Evolutionary conservation across 2,113 vertebrate genomes (phyloP), one percentile per base, ranked within the genome.

Genomic region (Toxotes chatareus): DNA sequence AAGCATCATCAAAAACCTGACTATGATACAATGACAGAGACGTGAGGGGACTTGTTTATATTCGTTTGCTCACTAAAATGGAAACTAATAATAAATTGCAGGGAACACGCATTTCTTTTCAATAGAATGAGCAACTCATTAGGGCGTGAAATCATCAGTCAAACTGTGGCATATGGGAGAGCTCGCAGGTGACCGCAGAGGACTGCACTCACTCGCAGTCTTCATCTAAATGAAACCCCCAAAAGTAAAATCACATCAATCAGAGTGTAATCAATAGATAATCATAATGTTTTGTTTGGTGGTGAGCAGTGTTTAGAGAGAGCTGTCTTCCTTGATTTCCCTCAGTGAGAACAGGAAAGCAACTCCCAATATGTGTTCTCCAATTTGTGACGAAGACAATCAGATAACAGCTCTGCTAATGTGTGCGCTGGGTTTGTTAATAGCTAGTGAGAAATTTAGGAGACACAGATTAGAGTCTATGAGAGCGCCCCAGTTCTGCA

Each of bases 41-140:
- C 85, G 87, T 80, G 78, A 90, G 66, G 36, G 59, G 16, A 16
- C 86, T 86, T 86, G 73, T 88, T 89, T 83, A 83, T 79, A 66
- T 73, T 90, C 23, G n/a, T 91, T 92, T 89, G 84, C 72, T 86
- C 80, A 83, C 42, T 62, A 85, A 85, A 89, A 87, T 84, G 67
- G 75, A 89, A 87, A 83, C 78, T 87, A 84, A 89, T 92, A 88
- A 90, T 88, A 88, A 87, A 90, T 83, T 67, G 61, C 56, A 59
- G 65, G 51, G 72, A 89, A 83, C 85, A 86, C 5, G 6, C 69
- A 62, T 92, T 83, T 77, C 53, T 90, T 86, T 86, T 83, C 83
- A 85, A 84, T 47, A 83, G 80, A 89, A 79, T 76, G 78, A 92
- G 76, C 86, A 80, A 81, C 55, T 88, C 82, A 75, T 31, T 80